phyloP scores from a whole-genome alignment of 2,888 invertebrate genomes.

The Ichneumoninae sp. region DNA sequence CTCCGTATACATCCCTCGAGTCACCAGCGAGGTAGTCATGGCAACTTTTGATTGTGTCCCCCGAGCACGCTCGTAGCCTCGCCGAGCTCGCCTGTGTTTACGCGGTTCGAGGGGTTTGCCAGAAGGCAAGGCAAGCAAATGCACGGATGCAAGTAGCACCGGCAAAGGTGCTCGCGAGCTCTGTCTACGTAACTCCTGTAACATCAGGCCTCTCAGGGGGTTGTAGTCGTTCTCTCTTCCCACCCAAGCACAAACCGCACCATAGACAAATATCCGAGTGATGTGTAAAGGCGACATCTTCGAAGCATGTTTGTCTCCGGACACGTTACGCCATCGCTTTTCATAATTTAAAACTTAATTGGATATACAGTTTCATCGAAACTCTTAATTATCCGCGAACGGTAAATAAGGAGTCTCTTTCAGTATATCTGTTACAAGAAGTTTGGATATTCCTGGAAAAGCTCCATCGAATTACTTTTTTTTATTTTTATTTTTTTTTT shows the following conservation, averaged over 20 bases:
- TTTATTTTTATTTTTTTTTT: not conserved
- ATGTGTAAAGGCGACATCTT: not conserved
- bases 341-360: not conserved
- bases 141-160: slow-evolving; percentile 66
- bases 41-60: slow-evolving; percentile 81
- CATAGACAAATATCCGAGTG: slow-evolving; percentile 13
- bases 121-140: slow-evolving; percentile 63
- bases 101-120: slow-evolving; percentile 65
- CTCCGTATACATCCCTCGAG: slow-evolving; percentile 17
- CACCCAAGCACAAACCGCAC: not conserved
- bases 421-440: not conserved
- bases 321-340: not conserved
- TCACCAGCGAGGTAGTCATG: slow-evolving; percentile 76
- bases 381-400: not conserved
- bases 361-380: not conserved
- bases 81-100: slow-evolving; percentile 66
- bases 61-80: slow-evolving; percentile 61
- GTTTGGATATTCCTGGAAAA: slow-evolving; percentile 1
- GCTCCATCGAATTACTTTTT: not conserved
- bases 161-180: slow-evolving; percentile 42
- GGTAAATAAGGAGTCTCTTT: not conserved
- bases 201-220: not conserved
- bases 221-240: slow-evolving; percentile 18
- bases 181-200: slow-evolving; percentile 4
- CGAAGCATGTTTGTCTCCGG: not conserved